phyloP scores from a whole-genome alignment of 1,140 invertebrate genomes.

The Pachypsylla venusta region DNA sequence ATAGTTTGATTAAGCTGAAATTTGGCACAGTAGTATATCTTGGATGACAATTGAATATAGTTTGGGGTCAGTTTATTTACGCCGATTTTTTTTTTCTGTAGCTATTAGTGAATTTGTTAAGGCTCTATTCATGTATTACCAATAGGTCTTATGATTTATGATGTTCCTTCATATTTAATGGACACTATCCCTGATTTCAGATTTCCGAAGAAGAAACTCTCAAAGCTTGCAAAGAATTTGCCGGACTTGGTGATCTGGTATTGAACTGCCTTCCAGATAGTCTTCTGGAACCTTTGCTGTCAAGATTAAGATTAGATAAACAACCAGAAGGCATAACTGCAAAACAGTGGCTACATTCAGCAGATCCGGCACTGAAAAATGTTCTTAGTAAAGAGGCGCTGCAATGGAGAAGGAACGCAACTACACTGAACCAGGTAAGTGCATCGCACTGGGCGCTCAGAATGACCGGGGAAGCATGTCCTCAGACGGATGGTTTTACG shows the following conservation, averaged over 20 bases:
- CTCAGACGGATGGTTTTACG: too few species aligned
- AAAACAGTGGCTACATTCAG: slow-evolving; percentile 53
- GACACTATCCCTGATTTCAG: slow-evolving; percentile 28
- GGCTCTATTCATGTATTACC: too few species aligned
- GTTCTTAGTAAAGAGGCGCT: slow-evolving; percentile 74
- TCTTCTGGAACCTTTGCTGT: slow-evolving; percentile 53
- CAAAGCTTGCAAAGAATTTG: slow-evolving; percentile 47
- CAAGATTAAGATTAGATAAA: slow-evolving; percentile 37
- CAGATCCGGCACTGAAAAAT: slow-evolving; percentile 54
- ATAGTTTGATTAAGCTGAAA: too few species aligned
- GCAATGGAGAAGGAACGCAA: slow-evolving; percentile 50
- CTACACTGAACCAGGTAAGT: slow-evolving; percentile 40
- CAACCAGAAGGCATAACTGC: slow-evolving; percentile 33
- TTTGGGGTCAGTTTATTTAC: too few species aligned
- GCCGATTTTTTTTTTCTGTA: too few species aligned
- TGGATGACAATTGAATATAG: too few species aligned
- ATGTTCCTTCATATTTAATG: too few species aligned
- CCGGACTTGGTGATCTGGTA: slow-evolving; percentile 56
- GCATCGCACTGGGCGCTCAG: too few species aligned
- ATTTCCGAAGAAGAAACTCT: slow-evolving; percentile 49
- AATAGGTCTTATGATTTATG: too few species aligned
- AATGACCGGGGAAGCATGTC: too few species aligned
- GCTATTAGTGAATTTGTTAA: too few species aligned
- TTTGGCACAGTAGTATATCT: too few species aligned
- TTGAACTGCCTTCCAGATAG: slow-evolving; percentile 58